Evolutionary conservation across 2,797 vertebrate genomes (phyloP).

Genomic region (Heliangelus exortis): DNA sequence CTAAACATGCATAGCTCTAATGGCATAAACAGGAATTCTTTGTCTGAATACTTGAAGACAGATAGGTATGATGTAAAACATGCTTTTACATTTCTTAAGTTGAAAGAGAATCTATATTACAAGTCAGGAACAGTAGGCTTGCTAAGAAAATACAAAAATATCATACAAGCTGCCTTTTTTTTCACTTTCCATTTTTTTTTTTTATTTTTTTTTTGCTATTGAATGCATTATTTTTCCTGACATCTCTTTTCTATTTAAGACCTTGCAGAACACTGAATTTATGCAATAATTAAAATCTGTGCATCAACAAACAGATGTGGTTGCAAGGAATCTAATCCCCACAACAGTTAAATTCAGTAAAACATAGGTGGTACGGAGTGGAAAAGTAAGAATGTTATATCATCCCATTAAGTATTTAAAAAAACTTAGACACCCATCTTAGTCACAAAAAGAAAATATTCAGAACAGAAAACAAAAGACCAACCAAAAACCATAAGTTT

Average conservation of each 20-base stretch:
- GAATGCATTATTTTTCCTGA: background rate
- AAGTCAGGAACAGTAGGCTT: background rate
- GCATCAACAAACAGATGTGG: background rate
- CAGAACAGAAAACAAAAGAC: background rate
- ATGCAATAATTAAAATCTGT: background rate
- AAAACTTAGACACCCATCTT: background rate
- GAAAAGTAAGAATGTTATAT: background rate
- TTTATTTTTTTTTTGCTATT: background rate
- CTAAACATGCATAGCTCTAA: background rate
- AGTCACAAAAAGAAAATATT: background rate
- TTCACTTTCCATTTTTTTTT: too few relatives aligned
- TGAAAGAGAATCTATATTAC: background rate
- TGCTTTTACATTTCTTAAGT: background rate
- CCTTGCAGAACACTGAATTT: background rate
- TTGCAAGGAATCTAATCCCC: background rate
- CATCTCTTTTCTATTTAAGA: background rate
- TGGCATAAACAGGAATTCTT: background rate
- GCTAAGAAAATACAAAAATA: background rate
- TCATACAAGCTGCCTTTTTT: rapidly evolving
- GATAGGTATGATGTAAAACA: background rate
- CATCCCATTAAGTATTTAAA: background rate
- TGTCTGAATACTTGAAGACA: background rate
- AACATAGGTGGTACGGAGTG: background rate
- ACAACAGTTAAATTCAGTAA: background rate
- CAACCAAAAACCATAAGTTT: background rate